phyloP scores from a whole-genome alignment of 2,113 vertebrate species.

The Ciconia stormi region DNA sequence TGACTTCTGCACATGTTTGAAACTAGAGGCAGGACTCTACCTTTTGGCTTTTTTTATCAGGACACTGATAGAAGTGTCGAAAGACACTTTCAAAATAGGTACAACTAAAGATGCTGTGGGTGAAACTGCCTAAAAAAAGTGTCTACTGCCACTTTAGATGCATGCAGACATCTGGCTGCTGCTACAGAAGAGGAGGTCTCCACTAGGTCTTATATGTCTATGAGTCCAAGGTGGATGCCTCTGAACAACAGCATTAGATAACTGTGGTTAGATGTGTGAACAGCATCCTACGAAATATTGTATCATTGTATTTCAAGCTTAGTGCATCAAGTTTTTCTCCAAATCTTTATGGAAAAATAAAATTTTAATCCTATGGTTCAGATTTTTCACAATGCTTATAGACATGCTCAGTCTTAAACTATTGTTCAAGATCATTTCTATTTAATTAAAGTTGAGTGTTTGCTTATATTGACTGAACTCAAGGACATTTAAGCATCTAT shows the following conservation, averaged over 20 bases:
- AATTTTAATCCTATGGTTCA: not conserved
- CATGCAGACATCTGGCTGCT: not conserved
- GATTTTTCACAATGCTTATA: not conserved
- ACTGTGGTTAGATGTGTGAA: not conserved
- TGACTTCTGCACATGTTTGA: not conserved
- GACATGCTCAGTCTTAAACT: not conserved
- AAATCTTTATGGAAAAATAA: not conserved
- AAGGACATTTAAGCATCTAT: not conserved
- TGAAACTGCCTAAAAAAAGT: not conserved
- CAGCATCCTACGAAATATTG: not conserved
- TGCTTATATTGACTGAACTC: not conserved
- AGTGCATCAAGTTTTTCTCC: not conserved
- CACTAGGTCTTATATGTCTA: rapidly evolving
- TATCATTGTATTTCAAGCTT: not conserved
- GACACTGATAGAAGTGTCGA: not conserved
- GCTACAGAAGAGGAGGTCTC: not conserved
- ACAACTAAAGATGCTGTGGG: not conserved
- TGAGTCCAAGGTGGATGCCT: not conserved
- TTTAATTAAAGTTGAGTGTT: not conserved
- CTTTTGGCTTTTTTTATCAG: not conserved
- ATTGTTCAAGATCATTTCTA: not conserved
- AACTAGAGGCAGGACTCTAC: not conserved
- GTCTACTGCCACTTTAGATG: not conserved
- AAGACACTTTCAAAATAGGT: not conserved
- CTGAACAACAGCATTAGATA: not conserved